Evolutionary conservation across 1,140 invertebrate species (phyloP).

Genomic region (Lepidurus apus): DNA sequence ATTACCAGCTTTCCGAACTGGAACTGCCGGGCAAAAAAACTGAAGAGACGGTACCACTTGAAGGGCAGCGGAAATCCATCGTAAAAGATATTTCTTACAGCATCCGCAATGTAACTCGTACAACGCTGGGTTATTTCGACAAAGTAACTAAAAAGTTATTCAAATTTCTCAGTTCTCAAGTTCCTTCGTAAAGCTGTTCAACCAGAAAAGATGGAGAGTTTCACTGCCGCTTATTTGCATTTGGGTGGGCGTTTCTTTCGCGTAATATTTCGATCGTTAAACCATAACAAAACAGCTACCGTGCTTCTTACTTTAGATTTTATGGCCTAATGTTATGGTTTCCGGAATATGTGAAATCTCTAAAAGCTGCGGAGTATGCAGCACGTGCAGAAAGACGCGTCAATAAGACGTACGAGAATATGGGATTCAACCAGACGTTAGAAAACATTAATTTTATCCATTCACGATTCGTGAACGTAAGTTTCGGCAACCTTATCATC

Average conservation of each 20-base stretch:
- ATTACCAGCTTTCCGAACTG: constrained; percentile 61
- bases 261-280: neutral
- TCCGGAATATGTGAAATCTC: constrained; percentile 50
- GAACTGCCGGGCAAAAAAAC: constrained; percentile 59
- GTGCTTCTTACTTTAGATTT: constrained; percentile 43
- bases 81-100: constrained; percentile 48
- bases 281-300: neutral
- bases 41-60: constrained; percentile 42
- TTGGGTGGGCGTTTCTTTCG: constrained; percentile 12
- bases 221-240: constrained; percentile 6
- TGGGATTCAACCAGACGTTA: constrained; percentile 37
- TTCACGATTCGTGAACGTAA: constrained; percentile 38
- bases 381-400: constrained; percentile 31
- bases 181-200: constrained; percentile 48
- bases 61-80: constrained; percentile 46
- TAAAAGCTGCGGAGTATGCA: constrained; percentile 45
- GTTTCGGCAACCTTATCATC: constrained; percentile 40
- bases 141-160: constrained; percentile 25
- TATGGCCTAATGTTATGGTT: constrained; percentile 55
- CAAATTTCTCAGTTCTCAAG: constrained; percentile 51
- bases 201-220: neutral
- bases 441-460: constrained; percentile 41
- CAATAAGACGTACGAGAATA: constrained; percentile 26
- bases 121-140: neutral
- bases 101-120: constrained; percentile 45